phyloP scores from a whole-genome alignment of 1,140 invertebrate species.

The Calephelis nemesis region DNA sequence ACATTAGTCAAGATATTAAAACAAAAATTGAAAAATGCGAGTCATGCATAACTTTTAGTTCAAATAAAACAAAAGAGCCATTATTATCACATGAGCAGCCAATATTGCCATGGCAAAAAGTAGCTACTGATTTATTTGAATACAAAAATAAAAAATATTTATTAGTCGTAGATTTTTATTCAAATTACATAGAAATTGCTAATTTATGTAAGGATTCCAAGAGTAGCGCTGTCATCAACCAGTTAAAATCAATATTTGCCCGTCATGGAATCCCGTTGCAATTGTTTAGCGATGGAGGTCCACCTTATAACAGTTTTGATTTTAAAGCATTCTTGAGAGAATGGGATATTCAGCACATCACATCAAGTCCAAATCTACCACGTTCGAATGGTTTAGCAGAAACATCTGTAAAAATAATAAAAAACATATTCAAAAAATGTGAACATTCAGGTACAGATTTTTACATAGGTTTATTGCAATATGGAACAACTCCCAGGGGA shows the following conservation, averaged over 20 bases:
- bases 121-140: constrained; percentile 1
- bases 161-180: not conserved
- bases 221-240: too few species aligned
- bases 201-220: too few species aligned
- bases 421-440: constrained; percentile 31
- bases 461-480: constrained; percentile 30
- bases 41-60: not conserved
- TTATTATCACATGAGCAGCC: not conserved
- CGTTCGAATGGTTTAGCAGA: constrained; percentile 34
- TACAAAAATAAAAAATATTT: not conserved
- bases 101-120: not conserved
- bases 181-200: not conserved
- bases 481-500: constrained; percentile 32
- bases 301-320: constrained; percentile 28
- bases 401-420: constrained; percentile 27
- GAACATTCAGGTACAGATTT: constrained; percentile 29
- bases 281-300: constrained; percentile 31
- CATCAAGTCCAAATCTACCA: constrained; percentile 32
- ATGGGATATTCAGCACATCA: constrained; percentile 32
- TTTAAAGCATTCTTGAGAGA: constrained; percentile 27
- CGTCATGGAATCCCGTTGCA: constrained; percentile 32
- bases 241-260: constrained; percentile 24
- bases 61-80: not conserved
- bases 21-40: too few species aligned
- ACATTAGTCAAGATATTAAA: not conserved